Evolutionary conservation across 2,113 vertebrate genomes (phyloP).

Genomic region (Erythrolamprus reginae): DNA sequence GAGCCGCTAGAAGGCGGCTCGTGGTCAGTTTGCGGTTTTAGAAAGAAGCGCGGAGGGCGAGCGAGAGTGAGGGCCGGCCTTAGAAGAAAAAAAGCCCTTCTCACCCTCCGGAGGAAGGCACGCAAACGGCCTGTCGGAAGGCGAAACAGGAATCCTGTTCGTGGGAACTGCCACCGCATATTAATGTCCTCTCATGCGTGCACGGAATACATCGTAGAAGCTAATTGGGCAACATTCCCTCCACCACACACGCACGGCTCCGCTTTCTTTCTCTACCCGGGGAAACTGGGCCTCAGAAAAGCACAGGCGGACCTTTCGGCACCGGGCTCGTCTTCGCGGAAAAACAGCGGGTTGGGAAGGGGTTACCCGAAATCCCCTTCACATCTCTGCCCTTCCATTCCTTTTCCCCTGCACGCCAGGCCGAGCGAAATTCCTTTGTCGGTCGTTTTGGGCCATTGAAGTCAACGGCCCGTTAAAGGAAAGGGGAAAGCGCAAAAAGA

Average conservation of each 20-base stretch:
- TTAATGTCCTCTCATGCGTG: constrained; percentile 88
- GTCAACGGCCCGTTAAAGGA: neutral
- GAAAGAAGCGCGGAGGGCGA: neutral
- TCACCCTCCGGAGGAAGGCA: constrained; percentile 21
- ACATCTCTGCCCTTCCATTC: constrained; percentile 12
- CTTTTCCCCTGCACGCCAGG: neutral
- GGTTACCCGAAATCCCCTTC: neutral
- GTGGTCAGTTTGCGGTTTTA: neutral
- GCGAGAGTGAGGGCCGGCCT: neutral
- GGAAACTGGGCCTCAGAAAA: constrained; percentile 59
- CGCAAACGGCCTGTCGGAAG: constrained; percentile 59
- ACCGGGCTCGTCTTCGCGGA: constrained; percentile 43
- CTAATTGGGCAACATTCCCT: constrained; percentile 76
- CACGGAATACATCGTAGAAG: constrained; percentile 85
- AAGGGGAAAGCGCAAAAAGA: neutral
- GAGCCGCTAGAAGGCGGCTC: neutral
- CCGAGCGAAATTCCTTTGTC: neutral
- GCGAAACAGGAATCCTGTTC: constrained; percentile 73
- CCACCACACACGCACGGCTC: no score
- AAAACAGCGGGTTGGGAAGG: constrained; percentile 40
- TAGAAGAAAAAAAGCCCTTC: constrained; percentile 12
- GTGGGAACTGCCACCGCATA: constrained; percentile 90
- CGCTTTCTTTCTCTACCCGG: constrained; percentile 1
- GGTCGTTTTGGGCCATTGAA: neutral
- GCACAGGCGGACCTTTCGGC: constrained; percentile 1